Conservation (phyloP, 2,888 invertebrate species). For the Dicranocentrus wangi region DNA sequence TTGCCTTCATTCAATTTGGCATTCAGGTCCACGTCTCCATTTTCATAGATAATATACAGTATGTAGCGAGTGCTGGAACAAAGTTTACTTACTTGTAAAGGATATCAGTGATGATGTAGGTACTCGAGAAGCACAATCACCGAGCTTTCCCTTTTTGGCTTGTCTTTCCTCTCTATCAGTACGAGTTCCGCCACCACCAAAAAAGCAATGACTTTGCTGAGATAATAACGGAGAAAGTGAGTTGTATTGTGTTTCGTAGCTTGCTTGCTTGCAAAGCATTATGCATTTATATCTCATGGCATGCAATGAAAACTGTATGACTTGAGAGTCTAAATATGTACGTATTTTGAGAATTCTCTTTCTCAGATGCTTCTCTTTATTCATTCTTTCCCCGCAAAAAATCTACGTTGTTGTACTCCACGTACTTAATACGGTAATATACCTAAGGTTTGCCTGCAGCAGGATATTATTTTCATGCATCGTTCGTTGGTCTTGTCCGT, state of each 20-base stretch:
- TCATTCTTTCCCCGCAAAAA: slow-evolving; percentile 8
- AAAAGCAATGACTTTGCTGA: slow-evolving; percentile 15
- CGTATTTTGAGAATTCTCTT: neutral
- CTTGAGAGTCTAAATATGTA: slow-evolving; percentile 12
- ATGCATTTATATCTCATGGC: neutral
- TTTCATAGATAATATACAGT: slow-evolving; percentile 25
- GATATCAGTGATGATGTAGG: neutral
- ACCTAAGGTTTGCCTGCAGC: slow-evolving; percentile 57
- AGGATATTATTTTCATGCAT: slow-evolving; percentile 40
- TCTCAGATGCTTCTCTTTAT: slow-evolving; percentile 27
- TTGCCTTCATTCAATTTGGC: slow-evolving; percentile 39
- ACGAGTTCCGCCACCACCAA: neutral
- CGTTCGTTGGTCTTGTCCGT: slow-evolving; percentile 50
- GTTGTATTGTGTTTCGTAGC: neutral
- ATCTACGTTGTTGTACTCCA: slow-evolving; percentile 15
- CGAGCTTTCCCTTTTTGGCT: neutral
- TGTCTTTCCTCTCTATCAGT: neutral
- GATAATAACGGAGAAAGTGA: slow-evolving; percentile 9
- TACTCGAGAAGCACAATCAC: slow-evolving; percentile 1
- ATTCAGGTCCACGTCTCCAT: slow-evolving; percentile 28
- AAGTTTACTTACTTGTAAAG: slow-evolving; percentile 4
- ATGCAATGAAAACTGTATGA: slow-evolving; percentile 1
- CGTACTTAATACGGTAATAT: slow-evolving; percentile 31
- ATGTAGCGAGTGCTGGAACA: neutral
- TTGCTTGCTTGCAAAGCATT: neutral